Conservation (phyloP, 2,888 invertebrate genomes). For the Scotopteryx bipunctaria region DNA sequence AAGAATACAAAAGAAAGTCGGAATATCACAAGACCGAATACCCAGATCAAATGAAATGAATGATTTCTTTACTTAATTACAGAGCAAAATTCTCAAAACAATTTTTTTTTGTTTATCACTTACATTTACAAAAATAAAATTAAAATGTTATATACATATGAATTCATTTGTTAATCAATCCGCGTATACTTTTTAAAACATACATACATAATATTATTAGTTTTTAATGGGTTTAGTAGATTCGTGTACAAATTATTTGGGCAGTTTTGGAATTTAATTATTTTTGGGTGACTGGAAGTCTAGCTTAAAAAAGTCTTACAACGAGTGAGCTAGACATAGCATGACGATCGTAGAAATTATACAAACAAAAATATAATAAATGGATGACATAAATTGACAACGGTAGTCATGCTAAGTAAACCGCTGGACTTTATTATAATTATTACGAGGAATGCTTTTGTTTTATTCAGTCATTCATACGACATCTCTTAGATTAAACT, state of each 20-base stretch:
- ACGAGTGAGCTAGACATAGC: conserved; percentile 17
- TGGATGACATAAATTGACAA: conserved; percentile 21
- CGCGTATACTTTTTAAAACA: no score
- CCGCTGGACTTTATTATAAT: background rate
- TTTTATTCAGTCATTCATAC: no score
- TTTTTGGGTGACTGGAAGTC: conserved; percentile 17
- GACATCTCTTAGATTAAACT: no score
- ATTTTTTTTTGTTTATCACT: no score
- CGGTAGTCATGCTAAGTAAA: conserved; percentile 24
- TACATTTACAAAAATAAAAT: no score
- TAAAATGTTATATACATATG: no score
- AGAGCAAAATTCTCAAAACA: no score
- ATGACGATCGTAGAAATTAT: conserved; percentile 29
- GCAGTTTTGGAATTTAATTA: background rate
- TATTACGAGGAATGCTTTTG: conserved; percentile 1
- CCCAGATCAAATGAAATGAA: no score
- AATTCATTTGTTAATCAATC: no score
- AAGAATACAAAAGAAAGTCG: no score
- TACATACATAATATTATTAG: background rate
- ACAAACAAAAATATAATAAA: conserved; percentile 1
- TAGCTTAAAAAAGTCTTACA: conserved; percentile 11
- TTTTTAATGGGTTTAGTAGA: background rate
- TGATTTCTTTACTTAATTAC: no score
- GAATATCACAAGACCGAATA: no score
- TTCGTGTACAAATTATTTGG: background rate